Base-by-base conservation (phyloP, 2,888 invertebrate species). In the Monochamus alternatus region DNA sequence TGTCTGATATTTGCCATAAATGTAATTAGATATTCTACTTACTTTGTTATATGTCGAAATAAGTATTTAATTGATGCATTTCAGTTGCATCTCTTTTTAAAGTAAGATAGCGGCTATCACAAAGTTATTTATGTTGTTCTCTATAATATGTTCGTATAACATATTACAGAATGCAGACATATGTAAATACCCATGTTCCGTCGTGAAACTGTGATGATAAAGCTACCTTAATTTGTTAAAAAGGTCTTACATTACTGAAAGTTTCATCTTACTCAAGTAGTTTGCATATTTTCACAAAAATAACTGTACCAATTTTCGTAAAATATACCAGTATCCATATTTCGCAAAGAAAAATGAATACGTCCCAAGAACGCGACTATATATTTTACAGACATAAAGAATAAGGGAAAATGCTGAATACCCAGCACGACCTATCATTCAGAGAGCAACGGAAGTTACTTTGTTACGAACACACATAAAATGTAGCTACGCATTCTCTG, bases 361-460 rank as follows among this genome's bases (percentile, higher is more conserved):
- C 47, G 47, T 3, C n/a, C 14, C 55, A 14, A 12, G 7, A 22
- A 55, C n/a, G n/a, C 22, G 55, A 22, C 47, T 55, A 22, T 55
- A 55, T 55, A 22, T 22, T 55, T 22, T 55, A 55, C 55, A 55
- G 55, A 55, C 55, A 22, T 55, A 55, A 55, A 22, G 55, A 55
- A 55, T 22, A 55, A 55, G n/a, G 14, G 14, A 22, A n/a, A 55
- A 55, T 55, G 55, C 55, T 55, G 55, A 55, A 55, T n/a, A 55
- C 22, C 55, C 55, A 22, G n/a, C 55, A 22, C 55, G 55, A 55
- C 55, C 55, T 55, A 55, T 55, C 55, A 55, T 55, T 55, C 55
- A 55, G 55, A n/a, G n/a, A 22, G 55, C 7, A 55, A 55, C 55
- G 55, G 22, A 55, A 55, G 55, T 55, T 55, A 55, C n/a, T 55